Conservation (phyloP, 2,113 vertebrate genomes). For the Hyla sarda region DNA sequence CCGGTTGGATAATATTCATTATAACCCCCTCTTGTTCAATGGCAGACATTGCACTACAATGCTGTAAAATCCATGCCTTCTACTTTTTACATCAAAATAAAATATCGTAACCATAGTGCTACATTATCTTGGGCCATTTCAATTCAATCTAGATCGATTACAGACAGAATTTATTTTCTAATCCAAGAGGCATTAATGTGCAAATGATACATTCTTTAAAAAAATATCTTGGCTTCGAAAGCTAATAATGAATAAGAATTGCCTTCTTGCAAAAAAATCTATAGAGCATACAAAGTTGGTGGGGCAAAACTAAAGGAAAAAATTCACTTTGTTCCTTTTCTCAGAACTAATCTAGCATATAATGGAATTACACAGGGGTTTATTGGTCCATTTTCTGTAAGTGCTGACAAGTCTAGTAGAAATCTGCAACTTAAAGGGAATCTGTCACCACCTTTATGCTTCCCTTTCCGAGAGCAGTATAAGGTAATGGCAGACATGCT, state of each 20-base stretch:
- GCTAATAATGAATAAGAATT: slow-evolving; percentile 33
- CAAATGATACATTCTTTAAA: slow-evolving; percentile 39
- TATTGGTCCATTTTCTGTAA: slow-evolving; percentile 41
- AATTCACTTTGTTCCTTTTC: slow-evolving; percentile 42
- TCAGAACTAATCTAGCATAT: slow-evolving; percentile 43
- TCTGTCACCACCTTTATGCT: too few species aligned
- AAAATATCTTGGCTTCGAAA: slow-evolving; percentile 8
- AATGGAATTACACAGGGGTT: slow-evolving; percentile 24
- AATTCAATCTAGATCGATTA: slow-evolving; percentile 15
- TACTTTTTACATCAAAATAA: slow-evolving; percentile 26
- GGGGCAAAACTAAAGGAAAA: slow-evolving; percentile 26
- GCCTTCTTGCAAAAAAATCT: slow-evolving; percentile 28
- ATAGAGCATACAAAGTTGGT: slow-evolving; percentile 31
- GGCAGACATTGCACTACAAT: background rate
- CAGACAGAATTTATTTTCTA: slow-evolving; percentile 10
- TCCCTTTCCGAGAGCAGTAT: too few species aligned
- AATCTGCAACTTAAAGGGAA: background rate
- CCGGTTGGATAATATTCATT: background rate
- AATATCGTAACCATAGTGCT: background rate
- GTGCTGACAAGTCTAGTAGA: slow-evolving; percentile 34
- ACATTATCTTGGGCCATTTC: background rate
- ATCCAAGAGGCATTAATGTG: slow-evolving; percentile 30
- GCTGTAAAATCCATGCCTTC: background rate
- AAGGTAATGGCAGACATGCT: too few species aligned
- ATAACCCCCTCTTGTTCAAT: background rate